These are phyloP conservation scores for Orestias chungarensis DNA, from an alignment of 2,797 vertebrate genomes.

Conservation along the genomic window DNA sequence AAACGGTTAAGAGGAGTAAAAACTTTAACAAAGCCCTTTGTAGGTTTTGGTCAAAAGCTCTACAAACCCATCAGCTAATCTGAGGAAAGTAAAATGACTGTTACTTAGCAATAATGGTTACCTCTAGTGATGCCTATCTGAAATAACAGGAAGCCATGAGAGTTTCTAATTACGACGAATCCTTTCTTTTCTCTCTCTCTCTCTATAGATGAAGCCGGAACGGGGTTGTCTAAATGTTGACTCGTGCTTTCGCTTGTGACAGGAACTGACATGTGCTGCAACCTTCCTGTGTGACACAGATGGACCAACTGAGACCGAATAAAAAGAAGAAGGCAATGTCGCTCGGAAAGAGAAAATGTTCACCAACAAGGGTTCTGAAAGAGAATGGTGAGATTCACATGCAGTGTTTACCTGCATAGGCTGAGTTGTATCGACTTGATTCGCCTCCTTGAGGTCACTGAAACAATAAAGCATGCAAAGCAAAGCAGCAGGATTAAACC, in stretches of 20 bases:
- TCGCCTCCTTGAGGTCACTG: not conserved
- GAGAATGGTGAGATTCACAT: not conserved
- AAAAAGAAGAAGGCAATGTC: constrained; percentile 6
- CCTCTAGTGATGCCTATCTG: not conserved
- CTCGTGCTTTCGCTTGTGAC: constrained; percentile 41
- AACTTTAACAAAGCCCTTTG: not conserved
- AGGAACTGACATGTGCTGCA: constrained; percentile 71
- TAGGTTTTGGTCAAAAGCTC: not conserved
- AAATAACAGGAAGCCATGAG: constrained; percentile 9
- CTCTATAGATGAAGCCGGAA: not conserved
- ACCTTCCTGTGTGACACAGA: constrained; percentile 64
- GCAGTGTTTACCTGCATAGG: not conserved
- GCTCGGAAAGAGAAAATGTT: not conserved
- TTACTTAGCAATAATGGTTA: not conserved
- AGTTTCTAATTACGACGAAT: not conserved
- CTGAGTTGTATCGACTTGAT: not conserved
- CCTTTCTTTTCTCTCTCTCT: not conserved
- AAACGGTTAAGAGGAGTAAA: not conserved
- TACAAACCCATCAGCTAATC: not conserved
- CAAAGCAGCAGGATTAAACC: constrained; percentile 20
- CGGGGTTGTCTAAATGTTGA: not conserved
- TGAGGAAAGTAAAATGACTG: not conserved
- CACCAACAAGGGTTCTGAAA: not conserved
- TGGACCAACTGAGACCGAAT: constrained; percentile 32
- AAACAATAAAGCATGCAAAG: not conserved